These are phyloP conservation scores for Otis tarda DNA, from an alignment of 2,113 vertebrate species.

Conservation along the genomic window DNA sequence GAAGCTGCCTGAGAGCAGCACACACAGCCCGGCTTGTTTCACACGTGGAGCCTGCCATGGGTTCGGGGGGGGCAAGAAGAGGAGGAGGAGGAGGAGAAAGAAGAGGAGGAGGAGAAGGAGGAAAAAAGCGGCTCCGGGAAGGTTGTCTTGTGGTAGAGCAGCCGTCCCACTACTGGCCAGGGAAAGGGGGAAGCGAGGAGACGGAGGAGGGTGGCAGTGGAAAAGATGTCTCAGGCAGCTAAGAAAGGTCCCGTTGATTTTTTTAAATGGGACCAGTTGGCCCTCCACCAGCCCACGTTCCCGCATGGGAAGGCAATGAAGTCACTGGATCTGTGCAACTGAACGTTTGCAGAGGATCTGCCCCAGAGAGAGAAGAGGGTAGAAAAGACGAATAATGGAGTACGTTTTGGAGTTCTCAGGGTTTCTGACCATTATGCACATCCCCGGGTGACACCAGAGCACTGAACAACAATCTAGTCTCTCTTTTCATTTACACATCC, in stretches of 20 bases:
- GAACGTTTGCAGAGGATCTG: background rate
- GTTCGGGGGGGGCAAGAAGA: background rate
- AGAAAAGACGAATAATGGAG: background rate
- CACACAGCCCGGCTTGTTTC: constrained; percentile 70
- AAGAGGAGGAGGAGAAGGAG: background rate
- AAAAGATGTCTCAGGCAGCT: constrained; percentile 38
- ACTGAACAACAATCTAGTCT: background rate
- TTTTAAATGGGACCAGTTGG: background rate
- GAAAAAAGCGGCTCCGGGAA: background rate
- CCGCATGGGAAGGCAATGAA: background rate
- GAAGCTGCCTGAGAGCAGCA: constrained; percentile 65
- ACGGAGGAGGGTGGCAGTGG: background rate
- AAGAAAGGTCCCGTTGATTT: constrained; percentile 46
- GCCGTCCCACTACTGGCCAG: background rate
- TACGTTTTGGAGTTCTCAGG: background rate
- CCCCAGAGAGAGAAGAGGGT: background rate
- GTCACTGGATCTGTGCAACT: background rate
- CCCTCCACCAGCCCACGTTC: background rate
- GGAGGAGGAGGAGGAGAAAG: background rate
- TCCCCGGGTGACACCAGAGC: background rate
- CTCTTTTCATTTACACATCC: background rate
- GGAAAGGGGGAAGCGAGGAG: background rate
- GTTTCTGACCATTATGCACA: accelerated
- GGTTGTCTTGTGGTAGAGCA: constrained; percentile 19
- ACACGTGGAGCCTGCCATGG: background rate